Evolutionary conservation across 2,113 vertebrate genomes (phyloP).

Genomic region (Megalops atlanticus): DNA sequence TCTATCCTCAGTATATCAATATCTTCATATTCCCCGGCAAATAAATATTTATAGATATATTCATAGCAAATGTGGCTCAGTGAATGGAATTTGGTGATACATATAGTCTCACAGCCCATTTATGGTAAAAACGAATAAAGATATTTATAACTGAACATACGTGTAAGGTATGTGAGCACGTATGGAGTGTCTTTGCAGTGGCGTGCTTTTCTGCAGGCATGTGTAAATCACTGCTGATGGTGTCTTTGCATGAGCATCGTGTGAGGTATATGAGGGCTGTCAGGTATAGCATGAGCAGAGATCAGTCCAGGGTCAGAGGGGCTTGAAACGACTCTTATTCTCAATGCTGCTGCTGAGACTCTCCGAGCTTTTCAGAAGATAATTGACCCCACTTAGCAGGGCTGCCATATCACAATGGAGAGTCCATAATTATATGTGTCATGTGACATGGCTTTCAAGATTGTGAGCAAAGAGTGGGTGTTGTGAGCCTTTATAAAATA

Average conservation of each 20-base stretch:
- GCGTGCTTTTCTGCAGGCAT: too few relatives aligned
- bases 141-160: too few relatives aligned
- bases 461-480: neutral
- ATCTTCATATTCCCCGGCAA: neutral
- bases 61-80: too few relatives aligned
- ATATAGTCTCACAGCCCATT: too few relatives aligned
- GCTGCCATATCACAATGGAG: neutral
- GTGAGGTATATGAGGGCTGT: neutral
- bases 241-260: neutral
- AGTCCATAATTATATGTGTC: neutral
- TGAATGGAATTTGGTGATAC: too few relatives aligned
- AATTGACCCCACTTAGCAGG: constrained; percentile 4
- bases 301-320: neutral
- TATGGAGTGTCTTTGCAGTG: too few relatives aligned
- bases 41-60: too few relatives aligned
- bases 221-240: neutral
- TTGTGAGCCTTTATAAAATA: neutral
- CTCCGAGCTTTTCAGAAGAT: neutral
- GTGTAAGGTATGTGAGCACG: too few relatives aligned
- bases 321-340: neutral
- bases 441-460: neutral
- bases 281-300: neutral
- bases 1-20: neutral
- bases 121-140: too few relatives aligned
- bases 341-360: neutral